A percentile compares a stretch with the other conserved stretches of the same genome.
Evolutionary conservation across 2,113 vertebrate species (phyloP).

Genomic region (Channa maculata): DNA sequence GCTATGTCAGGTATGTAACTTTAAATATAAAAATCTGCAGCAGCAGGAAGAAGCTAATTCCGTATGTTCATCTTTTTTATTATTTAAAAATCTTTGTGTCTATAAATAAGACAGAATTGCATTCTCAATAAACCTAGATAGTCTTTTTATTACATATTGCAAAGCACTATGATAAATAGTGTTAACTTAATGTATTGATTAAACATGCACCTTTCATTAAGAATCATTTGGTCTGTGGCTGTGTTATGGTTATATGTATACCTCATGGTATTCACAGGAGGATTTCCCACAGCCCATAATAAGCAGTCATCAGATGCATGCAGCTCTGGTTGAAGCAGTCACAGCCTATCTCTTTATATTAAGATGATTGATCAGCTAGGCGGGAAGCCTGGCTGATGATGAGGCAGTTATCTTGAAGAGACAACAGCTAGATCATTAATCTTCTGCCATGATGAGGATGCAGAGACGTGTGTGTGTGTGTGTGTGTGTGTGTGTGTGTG

Average conservation of each 20-base stretch:
- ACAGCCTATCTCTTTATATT: slow-evolving; percentile 68
- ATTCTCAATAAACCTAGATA: background rate
- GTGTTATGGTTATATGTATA: slow-evolving; percentile 7
- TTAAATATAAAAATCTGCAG: slow-evolving; percentile 6
- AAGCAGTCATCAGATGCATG: slow-evolving; percentile 42
- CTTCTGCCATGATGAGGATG: slow-evolving; percentile 55
- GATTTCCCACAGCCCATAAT: slow-evolving; percentile 32
- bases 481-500: slow-evolving; percentile 18
- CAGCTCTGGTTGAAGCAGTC: slow-evolving; percentile 50
- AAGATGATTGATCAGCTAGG: slow-evolving; percentile 72
- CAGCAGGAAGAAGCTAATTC: too few species aligned
- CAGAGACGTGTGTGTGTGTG: slow-evolving; percentile 26
- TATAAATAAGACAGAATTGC: background rate
- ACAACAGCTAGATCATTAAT: slow-evolving; percentile 68
- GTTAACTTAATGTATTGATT: background rate
- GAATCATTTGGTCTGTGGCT: background rate
- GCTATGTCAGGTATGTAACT: background rate
- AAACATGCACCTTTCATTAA: slow-evolving; percentile 1
- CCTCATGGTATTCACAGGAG: slow-evolving; percentile 18
- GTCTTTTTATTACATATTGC: background rate
- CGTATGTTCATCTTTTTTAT: slow-evolving; percentile 1
- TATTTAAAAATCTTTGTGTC: slow-evolving; percentile 34
- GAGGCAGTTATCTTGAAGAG: slow-evolving; percentile 68
- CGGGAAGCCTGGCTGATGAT: slow-evolving; percentile 59
- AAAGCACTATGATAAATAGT: slow-evolving; percentile 1